Conservation (phyloP, 2,797 vertebrate genomes). For the Enteromius afrohamiltoni region DNA sequence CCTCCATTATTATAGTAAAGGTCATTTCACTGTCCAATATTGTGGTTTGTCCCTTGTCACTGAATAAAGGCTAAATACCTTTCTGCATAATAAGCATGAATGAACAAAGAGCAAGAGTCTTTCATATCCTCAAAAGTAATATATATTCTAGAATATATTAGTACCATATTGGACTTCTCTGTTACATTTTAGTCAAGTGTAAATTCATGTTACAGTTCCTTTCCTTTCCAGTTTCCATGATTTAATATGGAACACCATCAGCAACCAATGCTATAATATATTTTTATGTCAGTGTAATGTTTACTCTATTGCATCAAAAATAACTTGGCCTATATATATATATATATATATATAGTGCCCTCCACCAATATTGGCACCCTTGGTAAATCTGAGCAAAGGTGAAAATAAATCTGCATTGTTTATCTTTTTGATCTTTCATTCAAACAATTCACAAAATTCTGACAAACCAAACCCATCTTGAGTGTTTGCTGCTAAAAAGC, state of each 20-base stretch:
- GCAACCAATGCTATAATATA: neutral
- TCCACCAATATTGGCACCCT: too few species aligned
- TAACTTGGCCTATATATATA: too few species aligned
- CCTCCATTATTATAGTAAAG: constrained; percentile 16
- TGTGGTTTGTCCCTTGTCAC: neutral
- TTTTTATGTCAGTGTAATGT: neutral
- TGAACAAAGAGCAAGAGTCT: neutral
- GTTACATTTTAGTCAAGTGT: neutral
- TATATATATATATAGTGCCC: too few species aligned
- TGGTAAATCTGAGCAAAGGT: too few species aligned
- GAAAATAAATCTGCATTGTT: too few species aligned
- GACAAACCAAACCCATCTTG: too few species aligned
- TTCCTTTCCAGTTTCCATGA: neutral
- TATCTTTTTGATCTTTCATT: too few species aligned
- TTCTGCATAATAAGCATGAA: constrained; percentile 2
- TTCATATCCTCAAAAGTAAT: neutral
- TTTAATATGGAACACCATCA: neutral
- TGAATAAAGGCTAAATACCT: neutral
- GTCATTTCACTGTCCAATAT: constrained; percentile 4
- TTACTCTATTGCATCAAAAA: neutral
- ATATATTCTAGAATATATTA: neutral
- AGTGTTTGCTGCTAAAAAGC: too few species aligned
- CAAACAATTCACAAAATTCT: too few species aligned
- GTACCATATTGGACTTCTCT: neutral
- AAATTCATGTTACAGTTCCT: neutral